These are phyloP conservation scores for Corvus cornix DNA, from an alignment of 2,113 vertebrate species.

Conservation along the genomic window DNA sequence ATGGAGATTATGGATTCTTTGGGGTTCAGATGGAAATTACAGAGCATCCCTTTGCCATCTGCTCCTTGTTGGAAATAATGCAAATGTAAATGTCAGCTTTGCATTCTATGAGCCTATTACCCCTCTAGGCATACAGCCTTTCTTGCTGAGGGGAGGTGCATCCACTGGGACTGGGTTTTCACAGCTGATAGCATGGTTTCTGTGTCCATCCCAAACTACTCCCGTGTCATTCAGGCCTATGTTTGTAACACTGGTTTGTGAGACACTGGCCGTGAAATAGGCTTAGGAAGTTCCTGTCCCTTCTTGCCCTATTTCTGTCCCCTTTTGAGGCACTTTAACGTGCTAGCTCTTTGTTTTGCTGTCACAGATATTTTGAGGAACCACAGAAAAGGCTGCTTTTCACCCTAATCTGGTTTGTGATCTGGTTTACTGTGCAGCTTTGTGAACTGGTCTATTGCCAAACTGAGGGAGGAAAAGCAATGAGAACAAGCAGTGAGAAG, in stretches of 20 bases:
- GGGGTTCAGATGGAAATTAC: not conserved
- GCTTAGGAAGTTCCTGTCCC: not conserved
- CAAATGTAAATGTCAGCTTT: constrained; percentile 34
- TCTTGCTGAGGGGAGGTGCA: not conserved
- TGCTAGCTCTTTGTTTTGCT: not conserved
- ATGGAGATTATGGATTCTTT: not conserved
- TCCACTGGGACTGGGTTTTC: not conserved
- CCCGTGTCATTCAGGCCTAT: not conserved
- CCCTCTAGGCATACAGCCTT: not conserved
- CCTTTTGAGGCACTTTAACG: not conserved
- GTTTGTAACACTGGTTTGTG: not conserved
- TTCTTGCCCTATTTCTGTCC: not conserved
- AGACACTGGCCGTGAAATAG: not conserved
- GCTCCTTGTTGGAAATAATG: constrained; percentile 5
- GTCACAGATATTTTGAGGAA: not conserved
- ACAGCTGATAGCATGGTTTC: not conserved
- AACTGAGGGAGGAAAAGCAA: not conserved
- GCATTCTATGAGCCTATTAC: not conserved
- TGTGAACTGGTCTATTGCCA: not conserved
- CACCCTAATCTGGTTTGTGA: not conserved
- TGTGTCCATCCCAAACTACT: not conserved
- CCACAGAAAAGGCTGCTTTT: not conserved
- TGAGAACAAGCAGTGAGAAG: not conserved
- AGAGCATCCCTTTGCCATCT: constrained; percentile 9
- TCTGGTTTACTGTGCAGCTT: constrained; percentile 11